Conservation (phyloP, 2,797 vertebrate genomes). For the Spondyliosoma cantharus region DNA sequence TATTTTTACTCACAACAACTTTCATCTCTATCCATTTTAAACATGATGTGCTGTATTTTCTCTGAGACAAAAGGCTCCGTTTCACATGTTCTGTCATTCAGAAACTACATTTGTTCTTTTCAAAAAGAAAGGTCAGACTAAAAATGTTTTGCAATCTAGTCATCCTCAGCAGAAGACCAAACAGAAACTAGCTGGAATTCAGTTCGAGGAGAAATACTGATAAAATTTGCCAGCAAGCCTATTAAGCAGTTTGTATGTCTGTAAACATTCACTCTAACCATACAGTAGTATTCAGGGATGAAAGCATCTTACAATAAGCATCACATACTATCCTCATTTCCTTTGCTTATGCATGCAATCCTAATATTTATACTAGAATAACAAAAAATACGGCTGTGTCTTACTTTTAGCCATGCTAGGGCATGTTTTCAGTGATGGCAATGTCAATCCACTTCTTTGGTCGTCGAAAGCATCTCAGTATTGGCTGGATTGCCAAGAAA, state of each 20-base stretch:
- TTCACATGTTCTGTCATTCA: slow-evolving; percentile 13
- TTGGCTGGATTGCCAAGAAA: not conserved
- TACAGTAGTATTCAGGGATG: slow-evolving; percentile 12
- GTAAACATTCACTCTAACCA: slow-evolving; percentile 43
- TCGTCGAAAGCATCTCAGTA: not conserved
- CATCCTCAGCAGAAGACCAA: slow-evolving; percentile 40
- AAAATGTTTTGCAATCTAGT: slow-evolving; percentile 39
- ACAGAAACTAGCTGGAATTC: slow-evolving; percentile 40
- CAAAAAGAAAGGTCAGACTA: slow-evolving; percentile 12
- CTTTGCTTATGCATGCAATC: slow-evolving; percentile 39
- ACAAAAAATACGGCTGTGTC: not conserved
- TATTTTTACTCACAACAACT: slow-evolving; percentile 20
- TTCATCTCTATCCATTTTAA: not conserved
- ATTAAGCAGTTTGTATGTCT: slow-evolving; percentile 30
- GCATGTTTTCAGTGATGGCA: not conserved
- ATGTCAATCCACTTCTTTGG: not conserved
- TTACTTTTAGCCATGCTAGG: not conserved
- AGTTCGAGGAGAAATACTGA: slow-evolving; percentile 12
- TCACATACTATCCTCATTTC: slow-evolving; percentile 11
- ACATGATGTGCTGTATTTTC: not conserved
- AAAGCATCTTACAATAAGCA: slow-evolving; percentile 16
- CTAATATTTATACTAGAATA: slow-evolving; percentile 49
- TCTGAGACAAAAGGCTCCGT: not conserved
- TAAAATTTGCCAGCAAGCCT: slow-evolving; percentile 17
- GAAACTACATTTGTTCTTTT: slow-evolving; percentile 15